phyloP scores from a whole-genome alignment of 2,113 vertebrate species.

The Gallinago media region DNA sequence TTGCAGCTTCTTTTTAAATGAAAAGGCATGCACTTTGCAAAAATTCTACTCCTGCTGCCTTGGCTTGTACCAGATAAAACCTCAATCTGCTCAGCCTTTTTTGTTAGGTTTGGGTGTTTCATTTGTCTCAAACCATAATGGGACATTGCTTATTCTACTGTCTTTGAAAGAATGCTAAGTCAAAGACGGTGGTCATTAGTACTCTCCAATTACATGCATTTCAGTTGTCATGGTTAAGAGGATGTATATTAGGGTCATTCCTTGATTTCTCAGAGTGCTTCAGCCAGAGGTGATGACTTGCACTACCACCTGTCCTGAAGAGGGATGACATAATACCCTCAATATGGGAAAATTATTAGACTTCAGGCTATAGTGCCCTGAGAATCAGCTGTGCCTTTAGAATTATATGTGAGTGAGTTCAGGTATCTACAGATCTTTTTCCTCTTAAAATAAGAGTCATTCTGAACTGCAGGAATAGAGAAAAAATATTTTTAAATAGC shows the following conservation, averaged over 20 bases:
- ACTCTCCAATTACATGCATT: neutral
- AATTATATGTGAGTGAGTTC: neutral
- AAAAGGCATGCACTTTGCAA: neutral
- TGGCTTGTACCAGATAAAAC: neutral
- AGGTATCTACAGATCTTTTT: neutral
- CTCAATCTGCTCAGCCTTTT: neutral
- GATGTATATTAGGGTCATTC: neutral
- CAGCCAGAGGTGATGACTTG: neutral
- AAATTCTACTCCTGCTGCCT: neutral
- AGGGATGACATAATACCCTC: neutral
- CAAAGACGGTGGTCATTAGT: neutral
- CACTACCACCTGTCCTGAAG: neutral
- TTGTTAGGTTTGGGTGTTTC: neutral
- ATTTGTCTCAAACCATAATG: neutral
- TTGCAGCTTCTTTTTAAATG: neutral
- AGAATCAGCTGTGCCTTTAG: neutral
- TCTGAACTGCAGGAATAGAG: neutral
- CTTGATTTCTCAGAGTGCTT: neutral
- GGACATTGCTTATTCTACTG: neutral
- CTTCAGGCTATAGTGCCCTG: neutral
- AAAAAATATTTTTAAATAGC: neutral
- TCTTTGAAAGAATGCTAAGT: neutral
- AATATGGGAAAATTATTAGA: neutral
- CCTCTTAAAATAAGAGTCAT: neutral
- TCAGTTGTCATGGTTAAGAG: neutral